Base-by-base conservation (phyloP, 2,113 vertebrate genomes). In the Fulica atra region DNA sequence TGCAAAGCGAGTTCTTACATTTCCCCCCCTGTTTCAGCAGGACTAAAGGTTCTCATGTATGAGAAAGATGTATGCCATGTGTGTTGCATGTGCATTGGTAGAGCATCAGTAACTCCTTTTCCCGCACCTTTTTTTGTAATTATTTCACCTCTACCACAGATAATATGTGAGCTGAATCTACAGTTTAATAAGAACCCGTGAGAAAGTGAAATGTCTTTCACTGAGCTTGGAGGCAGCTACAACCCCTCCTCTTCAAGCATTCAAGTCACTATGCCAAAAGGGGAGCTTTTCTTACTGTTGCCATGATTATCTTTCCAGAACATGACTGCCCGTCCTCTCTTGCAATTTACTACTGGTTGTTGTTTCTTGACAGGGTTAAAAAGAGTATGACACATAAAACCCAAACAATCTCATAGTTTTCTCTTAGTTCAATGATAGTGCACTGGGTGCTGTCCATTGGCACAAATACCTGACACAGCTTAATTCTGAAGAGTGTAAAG, bases 401-500 rank as follows among this genome's bases (percentile, higher is more conserved):
- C 40, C 20, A 42, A 89, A 82, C 72, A 8, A 31, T 66, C 89
- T 92, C 88, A 68, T 38, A 83, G 7, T 50, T 90, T 89, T 76
- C 73, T 95, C 73, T 89, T 82, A 90, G 44, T 77, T 96, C 69
- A 79, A 69, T 94, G 50, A 89, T 89, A 95, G 80, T 96, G 87
- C 87, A 70, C 46, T 68, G 48, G 44, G 21, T 86, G 56, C 44
- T 81, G 35, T 70, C 50, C 78, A 28, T 65, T 82, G 93, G 88
- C 93, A 96, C 88, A 94, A 97, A 92, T 85, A 95, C 70, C 81
- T 91, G 69, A 79, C 70, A 81, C 46, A 82, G 81, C 33, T 96
- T 95, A 82, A 90, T 96, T 96, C 70, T 87, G 82, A 96, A 91
- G 93, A 89, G 91, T 80, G 88, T 54, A 73, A 86, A 82, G 88